Evolutionary conservation across 1,140 invertebrate species (phyloP).

Genomic region (Holotrichia oblita): DNA sequence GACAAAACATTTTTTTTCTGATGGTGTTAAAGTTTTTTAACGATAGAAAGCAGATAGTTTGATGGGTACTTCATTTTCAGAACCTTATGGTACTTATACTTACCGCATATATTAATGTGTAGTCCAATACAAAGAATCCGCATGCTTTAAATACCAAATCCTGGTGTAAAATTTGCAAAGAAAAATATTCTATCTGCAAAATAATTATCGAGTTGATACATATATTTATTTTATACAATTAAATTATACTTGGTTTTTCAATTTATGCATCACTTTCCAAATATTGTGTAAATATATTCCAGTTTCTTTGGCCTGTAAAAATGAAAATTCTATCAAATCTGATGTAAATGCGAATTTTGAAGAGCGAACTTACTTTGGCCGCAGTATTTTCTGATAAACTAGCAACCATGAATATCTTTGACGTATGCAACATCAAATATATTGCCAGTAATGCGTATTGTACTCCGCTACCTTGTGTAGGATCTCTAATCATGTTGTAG

Average conservation of each 20-base stretch:
- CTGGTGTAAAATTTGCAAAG: constrained; percentile 46
- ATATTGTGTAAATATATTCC: constrained; percentile 44
- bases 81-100: too few species aligned
- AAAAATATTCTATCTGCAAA: constrained; percentile 45
- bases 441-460: constrained; percentile 33
- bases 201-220: neutral
- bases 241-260: constrained; percentile 43
- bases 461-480: neutral
- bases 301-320: constrained; percentile 42
- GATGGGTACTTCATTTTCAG: too few species aligned
- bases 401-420: constrained; percentile 45
- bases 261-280: constrained; percentile 33
- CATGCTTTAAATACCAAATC: constrained; percentile 41
- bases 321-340: neutral
- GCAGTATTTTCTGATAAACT: constrained; percentile 42
- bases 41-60: too few species aligned
- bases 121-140: constrained; percentile 46
- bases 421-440: constrained; percentile 42
- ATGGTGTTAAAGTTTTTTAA: too few species aligned
- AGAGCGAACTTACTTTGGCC: constrained; percentile 37
- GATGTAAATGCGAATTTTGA: neutral
- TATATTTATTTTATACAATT: neutral
- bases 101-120: constrained; percentile 46
- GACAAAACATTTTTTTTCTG: too few species aligned
- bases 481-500: constrained; percentile 43